These are phyloP conservation scores for Drosophila incognita DNA, from an alignment of 2,888 invertebrate genomes.

Conservation along the genomic window DNA sequence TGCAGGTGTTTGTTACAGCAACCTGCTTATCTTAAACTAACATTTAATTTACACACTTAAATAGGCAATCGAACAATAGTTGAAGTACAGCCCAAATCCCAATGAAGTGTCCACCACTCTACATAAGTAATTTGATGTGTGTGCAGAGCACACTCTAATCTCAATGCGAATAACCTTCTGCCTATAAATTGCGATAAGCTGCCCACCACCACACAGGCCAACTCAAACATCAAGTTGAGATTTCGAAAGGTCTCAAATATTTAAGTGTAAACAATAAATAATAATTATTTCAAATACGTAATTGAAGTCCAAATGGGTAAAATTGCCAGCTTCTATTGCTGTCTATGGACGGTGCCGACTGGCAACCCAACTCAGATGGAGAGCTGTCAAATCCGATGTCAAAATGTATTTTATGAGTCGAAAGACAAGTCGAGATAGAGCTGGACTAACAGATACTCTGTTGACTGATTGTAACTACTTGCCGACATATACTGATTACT, in stretches of 20 bases:
- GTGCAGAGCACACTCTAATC: conserved; percentile 15
- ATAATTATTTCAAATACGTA: conserved; percentile 65
- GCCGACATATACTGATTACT: neutral
- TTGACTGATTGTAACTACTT: neutral
- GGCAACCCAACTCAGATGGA: conserved; percentile 48
- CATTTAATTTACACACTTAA: conserved; percentile 11
- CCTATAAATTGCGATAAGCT: conserved; percentile 18
- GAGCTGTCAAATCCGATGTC: conserved; percentile 65
- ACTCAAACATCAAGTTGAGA: conserved; percentile 11
- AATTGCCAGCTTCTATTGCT: conserved; percentile 14
- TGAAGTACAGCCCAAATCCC: conserved; percentile 12
- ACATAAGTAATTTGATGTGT: conserved; percentile 4
- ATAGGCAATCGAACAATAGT: conserved; percentile 10
- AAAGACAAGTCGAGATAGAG: neutral
- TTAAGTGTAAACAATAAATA: conserved; percentile 73
- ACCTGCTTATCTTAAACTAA: conserved; percentile 8
- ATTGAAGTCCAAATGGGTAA: conserved; percentile 57
- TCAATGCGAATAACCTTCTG: conserved; percentile 40
- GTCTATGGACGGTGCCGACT: conserved; percentile 43
- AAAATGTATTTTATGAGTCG: conserved; percentile 16
- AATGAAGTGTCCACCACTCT: conserved; percentile 21
- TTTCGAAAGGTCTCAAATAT: conserved; percentile 54
- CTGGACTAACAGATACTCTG: conserved; percentile 6
- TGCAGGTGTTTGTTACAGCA: neutral
- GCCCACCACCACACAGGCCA: conserved; percentile 17